Base-by-base conservation (phyloP, 2,888 invertebrate genomes). In the Ferrisia virgata region DNA sequence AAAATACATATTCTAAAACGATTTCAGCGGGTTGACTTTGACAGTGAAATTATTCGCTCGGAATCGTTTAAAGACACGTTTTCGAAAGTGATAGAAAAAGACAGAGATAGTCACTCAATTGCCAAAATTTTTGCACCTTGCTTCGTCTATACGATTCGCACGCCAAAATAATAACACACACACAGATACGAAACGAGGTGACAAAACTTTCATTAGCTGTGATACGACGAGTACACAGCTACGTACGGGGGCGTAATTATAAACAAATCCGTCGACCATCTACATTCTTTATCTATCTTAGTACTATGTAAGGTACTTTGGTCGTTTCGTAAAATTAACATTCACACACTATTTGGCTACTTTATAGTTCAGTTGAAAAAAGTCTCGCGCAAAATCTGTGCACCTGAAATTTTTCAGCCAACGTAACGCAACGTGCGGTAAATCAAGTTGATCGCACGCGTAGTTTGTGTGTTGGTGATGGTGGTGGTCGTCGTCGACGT, bases 151-250 rank as follows among this genome's bases (percentile, higher is more conserved):
- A 6, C 18, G 4, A 15, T 15, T 18, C 0, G 25, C 28, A 3
- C 58, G 33, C n/a, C 28, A 64, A 64, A 33, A 72, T 72, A 72
- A 72, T 28, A 33, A 31, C 33, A 33, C 6, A 13, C 28, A 33
- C n/a, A n/a, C n/a, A n/a, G n/a, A n/a, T n/a, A n/a, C n/a, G n/a
- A 72, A 72, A 72, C 72, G 72, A 72, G 72, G 72, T 72, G 72
- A 72, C 72, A 72, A 72, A 72, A 72, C 72, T 72, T 33, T 72
- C 72, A 72, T 72, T 72, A 72, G 33, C 72, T 33, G 6, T n/a
- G n/a, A n/a, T 13, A 72, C 28, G 25, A 22, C 8, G 11, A 3
- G 13, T 39, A 53, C 18, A 53, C 22, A 22, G n/a, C 25, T 25
- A 15, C 15, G 9, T 28, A n/a, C 58, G 22, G 8, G 11, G 58